A percentile compares a stretch with the other conserved stretches of the same genome.
These are phyloP conservation scores for Neria commutata DNA, from an alignment of 2,888 invertebrate species.

Conservation along the genomic window DNA sequence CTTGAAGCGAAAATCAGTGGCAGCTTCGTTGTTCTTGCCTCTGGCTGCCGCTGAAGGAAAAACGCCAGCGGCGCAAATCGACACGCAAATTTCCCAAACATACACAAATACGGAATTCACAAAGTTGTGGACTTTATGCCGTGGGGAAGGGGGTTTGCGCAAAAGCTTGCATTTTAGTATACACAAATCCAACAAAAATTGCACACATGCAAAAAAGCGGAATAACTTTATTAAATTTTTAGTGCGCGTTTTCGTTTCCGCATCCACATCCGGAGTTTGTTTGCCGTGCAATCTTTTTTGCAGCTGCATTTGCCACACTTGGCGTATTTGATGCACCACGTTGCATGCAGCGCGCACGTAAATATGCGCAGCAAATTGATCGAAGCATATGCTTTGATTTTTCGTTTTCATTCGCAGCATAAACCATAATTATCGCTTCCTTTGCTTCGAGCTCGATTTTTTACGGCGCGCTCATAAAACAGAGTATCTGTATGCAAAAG, in stretches of 20 bases:
- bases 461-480: too few relatives aligned
- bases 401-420: too few relatives aligned
- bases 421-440: too few relatives aligned
- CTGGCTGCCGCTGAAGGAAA: neutral
- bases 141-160: slow-evolving; percentile 5
- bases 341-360: too few relatives aligned
- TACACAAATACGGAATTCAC: slow-evolving; percentile 19
- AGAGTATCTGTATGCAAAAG: too few relatives aligned
- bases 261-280: neutral
- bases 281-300: neutral
- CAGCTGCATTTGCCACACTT: neutral
- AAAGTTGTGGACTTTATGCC: slow-evolving; percentile 25
- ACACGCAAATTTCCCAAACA: slow-evolving; percentile 23
- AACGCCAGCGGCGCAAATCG: slow-evolving; percentile 22
- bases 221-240: neutral
- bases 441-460: too few relatives aligned
- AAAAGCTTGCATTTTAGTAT: slow-evolving; percentile 16
- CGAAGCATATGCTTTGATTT: neutral
- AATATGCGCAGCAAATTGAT: neutral
- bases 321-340: too few relatives aligned
- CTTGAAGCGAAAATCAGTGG: too few relatives aligned
- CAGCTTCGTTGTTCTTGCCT: too few relatives aligned
- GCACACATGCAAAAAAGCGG: neutral
- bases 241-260: neutral
- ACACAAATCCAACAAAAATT: slow-evolving; percentile 3